Percentiles rank a stretch among this genome's conserved stretches.
Evolutionary conservation across 2,888 invertebrate genomes (phyloP).

Genomic region (Pseudeuparius sepicola): DNA sequence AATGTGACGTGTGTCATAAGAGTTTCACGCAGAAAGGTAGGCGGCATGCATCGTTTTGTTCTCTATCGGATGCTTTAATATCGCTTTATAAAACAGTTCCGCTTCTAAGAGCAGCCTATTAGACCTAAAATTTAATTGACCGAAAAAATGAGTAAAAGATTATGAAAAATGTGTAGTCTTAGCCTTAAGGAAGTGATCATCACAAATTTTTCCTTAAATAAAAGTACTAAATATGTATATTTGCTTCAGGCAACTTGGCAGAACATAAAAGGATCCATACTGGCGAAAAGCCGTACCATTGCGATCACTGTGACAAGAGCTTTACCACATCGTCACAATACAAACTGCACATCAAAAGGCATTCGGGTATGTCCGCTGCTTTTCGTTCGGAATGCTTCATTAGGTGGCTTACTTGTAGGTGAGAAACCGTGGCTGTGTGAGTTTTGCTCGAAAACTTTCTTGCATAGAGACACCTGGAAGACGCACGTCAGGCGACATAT

Average conservation of each 20-base stretch:
- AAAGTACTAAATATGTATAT: no score
- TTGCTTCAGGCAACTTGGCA: conserved; percentile 60
- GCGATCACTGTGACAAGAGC: conserved; percentile 52
- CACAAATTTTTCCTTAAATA: no score
- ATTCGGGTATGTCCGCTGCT: conserved; percentile 36
- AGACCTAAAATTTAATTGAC: no score
- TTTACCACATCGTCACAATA: conserved; percentile 69
- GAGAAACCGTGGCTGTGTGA: conserved; percentile 51
- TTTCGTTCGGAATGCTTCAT: background rate
- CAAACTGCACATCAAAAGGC: conserved; percentile 54
- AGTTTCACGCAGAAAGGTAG: conserved; percentile 69
- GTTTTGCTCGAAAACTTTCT: conserved; percentile 47
- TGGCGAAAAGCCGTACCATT: conserved; percentile 65
- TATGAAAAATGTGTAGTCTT: no score
- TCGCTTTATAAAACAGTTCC: no score
- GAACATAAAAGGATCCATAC: conserved; percentile 71
- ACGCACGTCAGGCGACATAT: conserved; percentile 57
- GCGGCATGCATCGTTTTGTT: no score
- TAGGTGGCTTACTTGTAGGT: conserved; percentile 17
- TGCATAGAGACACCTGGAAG: conserved; percentile 52
- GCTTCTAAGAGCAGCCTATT: no score
- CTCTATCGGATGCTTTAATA: no score
- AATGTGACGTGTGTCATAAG: conserved; percentile 59
- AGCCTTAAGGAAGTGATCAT: no score
- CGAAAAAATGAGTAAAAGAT: no score